Conservation (phyloP, 2,113 vertebrate genomes). For the Nycticorax nycticorax region DNA sequence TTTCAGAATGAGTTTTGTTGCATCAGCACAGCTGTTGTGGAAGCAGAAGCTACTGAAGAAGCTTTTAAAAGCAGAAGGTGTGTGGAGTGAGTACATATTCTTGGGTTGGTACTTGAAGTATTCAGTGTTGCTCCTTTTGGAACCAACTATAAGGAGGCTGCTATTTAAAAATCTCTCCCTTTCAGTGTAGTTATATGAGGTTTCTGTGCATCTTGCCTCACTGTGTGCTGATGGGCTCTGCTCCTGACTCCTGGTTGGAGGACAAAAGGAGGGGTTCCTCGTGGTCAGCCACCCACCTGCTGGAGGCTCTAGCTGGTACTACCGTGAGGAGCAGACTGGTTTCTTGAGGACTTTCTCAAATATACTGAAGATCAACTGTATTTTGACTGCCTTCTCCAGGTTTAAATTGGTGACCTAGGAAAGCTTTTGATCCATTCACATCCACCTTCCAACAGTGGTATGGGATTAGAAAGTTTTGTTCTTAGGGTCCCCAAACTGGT, state of each 20-base stretch:
- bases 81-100: neutral
- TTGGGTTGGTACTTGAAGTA: neutral
- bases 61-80: slow-evolving; percentile 3
- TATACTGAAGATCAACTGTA: rapidly evolving
- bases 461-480: neutral
- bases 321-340: neutral
- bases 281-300: neutral
- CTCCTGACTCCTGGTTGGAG: neutral
- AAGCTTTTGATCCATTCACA: rapidly evolving
- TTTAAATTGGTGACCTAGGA: neutral
- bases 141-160: neutral
- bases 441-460: neutral
- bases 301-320: neutral
- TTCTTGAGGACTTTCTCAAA: neutral
- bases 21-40: neutral
- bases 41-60: neutral
- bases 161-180: neutral
- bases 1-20: neutral
- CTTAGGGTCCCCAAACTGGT: neutral
- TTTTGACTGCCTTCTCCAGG: neutral
- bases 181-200: neutral
- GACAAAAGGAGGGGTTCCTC: neutral
- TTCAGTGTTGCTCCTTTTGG: neutral
- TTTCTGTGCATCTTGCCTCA: neutral
- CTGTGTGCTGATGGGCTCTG: neutral